These are phyloP conservation scores for Micromesistius poutassou DNA, from an alignment of 2,797 vertebrate genomes.

Conservation along the genomic window DNA sequence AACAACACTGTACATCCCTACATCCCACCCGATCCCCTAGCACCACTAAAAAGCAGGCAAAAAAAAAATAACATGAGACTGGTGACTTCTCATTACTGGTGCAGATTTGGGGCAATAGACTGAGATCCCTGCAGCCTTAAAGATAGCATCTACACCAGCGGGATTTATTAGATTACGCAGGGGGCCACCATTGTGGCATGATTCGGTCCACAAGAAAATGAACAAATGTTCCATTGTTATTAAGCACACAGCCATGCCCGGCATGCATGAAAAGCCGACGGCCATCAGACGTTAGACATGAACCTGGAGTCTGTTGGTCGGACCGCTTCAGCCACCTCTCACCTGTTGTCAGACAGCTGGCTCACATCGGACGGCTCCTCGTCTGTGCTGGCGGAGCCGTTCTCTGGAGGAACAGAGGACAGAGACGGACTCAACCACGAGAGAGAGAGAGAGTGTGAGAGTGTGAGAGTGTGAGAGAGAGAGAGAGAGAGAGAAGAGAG, in stretches of 20 bases:
- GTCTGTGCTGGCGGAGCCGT: constrained; percentile 91
- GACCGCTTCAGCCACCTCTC: constrained; percentile 35
- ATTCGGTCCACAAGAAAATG: too few species aligned
- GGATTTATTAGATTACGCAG: too few species aligned
- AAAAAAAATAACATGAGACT: not conserved
- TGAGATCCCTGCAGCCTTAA: not conserved
- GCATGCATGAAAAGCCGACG: too few species aligned
- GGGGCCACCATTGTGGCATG: too few species aligned
- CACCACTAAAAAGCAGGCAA: constrained; percentile 34
- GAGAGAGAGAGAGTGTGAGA: not conserved
- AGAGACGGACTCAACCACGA: not conserved
- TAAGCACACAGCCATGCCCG: too few species aligned
- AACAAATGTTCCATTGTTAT: too few species aligned
- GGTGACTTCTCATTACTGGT: too few species aligned
- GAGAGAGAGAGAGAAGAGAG: not conserved
- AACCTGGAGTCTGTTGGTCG: not conserved
- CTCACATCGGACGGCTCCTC: constrained; percentile 94
- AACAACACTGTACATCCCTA: too few species aligned
- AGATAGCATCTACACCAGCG: not conserved
- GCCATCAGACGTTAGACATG: not conserved
- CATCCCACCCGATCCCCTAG: too few species aligned
- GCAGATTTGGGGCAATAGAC: too few species aligned
- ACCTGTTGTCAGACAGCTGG: constrained; percentile 91
- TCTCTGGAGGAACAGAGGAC: constrained; percentile 75
- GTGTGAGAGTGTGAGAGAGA: too few species aligned